A percentile compares a stretch with the other conserved stretches of the same genome.
phyloP scores from a whole-genome alignment of 2,797 vertebrate genomes.

The Chrysolophus pictus region DNA sequence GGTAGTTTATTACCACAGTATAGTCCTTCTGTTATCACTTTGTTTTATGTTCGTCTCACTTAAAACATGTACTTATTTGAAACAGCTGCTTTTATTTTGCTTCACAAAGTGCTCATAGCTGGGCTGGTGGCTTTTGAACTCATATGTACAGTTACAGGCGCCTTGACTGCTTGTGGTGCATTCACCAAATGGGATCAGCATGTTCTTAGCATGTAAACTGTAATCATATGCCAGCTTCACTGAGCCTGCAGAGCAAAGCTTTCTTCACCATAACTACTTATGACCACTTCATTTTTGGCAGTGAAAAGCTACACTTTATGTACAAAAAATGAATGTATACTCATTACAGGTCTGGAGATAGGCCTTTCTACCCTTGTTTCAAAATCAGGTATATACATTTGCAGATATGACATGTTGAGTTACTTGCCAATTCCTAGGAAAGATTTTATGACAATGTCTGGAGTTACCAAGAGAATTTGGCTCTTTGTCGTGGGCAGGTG shows the following conservation, averaged over 20 bases:
- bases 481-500: not conserved
- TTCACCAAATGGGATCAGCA: not conserved
- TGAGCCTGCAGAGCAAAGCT: not conserved
- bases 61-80: not conserved
- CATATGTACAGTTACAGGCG: not conserved
- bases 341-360: not conserved
- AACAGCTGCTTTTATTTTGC: not conserved
- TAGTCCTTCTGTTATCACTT: not conserved
- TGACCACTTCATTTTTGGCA: not conserved
- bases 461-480: not conserved
- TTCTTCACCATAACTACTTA: not conserved
- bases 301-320: not conserved
- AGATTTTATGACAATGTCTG: not conserved
- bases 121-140: not conserved
- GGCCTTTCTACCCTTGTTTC: not conserved
- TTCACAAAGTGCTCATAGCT: not conserved
- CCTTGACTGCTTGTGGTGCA: not conserved
- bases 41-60: not conserved
- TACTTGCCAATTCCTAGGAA: not conserved
- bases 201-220: not conserved
- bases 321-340: not conserved
- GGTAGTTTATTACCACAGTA: not conserved
- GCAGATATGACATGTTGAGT: not conserved
- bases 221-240: not conserved
- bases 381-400: not conserved